Conservation (phyloP, 2,888 invertebrate species). For the Ornithoptera priamus region DNA sequence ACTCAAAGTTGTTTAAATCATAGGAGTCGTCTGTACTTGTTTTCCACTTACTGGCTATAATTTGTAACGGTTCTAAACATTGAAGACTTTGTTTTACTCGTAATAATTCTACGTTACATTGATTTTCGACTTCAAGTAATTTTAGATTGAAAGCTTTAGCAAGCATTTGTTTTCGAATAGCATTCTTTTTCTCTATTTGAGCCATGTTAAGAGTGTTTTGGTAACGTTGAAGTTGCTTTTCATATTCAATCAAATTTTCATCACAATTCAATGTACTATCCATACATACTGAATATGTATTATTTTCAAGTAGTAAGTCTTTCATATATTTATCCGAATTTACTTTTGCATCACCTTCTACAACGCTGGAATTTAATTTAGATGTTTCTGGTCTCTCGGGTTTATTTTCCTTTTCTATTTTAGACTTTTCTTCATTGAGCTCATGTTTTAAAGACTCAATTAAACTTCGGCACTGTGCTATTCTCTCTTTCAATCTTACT, state of each 20-base stretch:
- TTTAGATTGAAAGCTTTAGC: constrained; percentile 70
- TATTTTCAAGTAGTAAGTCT: constrained; percentile 37
- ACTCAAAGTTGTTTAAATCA: constrained; percentile 57
- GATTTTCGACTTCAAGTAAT: constrained; percentile 71
- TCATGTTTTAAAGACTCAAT: constrained; percentile 67
- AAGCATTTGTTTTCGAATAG: constrained; percentile 70
- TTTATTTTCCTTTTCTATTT: constrained; percentile 52
- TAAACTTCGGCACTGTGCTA: constrained; percentile 61
- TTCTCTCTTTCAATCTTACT: constrained; percentile 60
- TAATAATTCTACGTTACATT: constrained; percentile 70
- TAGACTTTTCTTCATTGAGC: constrained; percentile 62
- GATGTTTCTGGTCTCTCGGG: constrained; percentile 29
- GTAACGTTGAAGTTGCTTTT: constrained; percentile 69
- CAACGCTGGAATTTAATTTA: constrained; percentile 29
- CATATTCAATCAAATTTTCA: constrained; percentile 67
- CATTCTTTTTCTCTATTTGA: constrained; percentile 71
- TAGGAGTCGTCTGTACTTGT: constrained; percentile 46
- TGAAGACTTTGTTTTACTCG: constrained; percentile 72
- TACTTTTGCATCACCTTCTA: constrained; percentile 33
- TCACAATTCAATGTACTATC: constrained; percentile 62
- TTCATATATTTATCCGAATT: constrained; percentile 35
- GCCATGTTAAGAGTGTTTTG: constrained; percentile 70
- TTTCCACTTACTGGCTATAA: constrained; percentile 69
- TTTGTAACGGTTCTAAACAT: constrained; percentile 67
- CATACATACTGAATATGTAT: constrained; percentile 52